A percentile compares a stretch with the other conserved stretches of the same genome.
These are phyloP conservation scores for Apostichopus parvimensis DNA, from an alignment of 35 echinoderm and acorn worm genomes.

Conservation along the genomic window DNA sequence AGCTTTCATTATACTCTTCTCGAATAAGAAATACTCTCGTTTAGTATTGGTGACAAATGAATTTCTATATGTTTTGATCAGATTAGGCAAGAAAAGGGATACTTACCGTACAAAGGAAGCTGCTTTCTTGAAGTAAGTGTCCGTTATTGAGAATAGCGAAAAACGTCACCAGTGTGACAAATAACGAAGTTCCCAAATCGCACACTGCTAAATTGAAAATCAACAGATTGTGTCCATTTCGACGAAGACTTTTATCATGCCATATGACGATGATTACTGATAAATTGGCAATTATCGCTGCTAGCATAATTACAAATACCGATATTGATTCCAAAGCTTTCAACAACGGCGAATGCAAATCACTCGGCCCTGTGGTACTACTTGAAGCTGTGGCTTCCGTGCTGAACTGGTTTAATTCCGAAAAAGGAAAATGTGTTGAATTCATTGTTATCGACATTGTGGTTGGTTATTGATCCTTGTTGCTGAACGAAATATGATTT, in stretches of 20 bases:
- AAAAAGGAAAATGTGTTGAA: no score
- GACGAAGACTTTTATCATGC: slow-evolving; percentile 19
- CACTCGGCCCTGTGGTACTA: no score
- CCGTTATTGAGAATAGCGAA: slow-evolving; percentile 44
- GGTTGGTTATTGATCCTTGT: no score
- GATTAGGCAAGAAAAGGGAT: no score
- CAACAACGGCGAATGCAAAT: background rate
- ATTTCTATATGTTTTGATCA: no score
- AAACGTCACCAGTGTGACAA: slow-evolving; percentile 33
- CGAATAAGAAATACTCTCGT: no score
- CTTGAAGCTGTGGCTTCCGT: no score
- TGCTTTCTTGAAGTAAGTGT: background rate
- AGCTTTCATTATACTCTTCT: no score
- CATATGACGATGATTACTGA: slow-evolving; percentile 21
- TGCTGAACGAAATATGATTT: no score
- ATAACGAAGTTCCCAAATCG: slow-evolving; percentile 43
- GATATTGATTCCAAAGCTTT: background rate
- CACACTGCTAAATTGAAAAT: slow-evolving; percentile 61
- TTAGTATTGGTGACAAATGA: no score
- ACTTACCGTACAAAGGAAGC: background rate
- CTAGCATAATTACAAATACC: slow-evolving; percentile 27
- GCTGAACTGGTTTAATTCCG: no score
- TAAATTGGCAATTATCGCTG: slow-evolving; percentile 28
- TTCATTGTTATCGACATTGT: no score
- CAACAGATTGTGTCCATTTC: slow-evolving; percentile 54